These are phyloP conservation scores for Drosophila austrosaltans DNA, from an alignment of 2,888 invertebrate genomes.

Conservation along the genomic window DNA sequence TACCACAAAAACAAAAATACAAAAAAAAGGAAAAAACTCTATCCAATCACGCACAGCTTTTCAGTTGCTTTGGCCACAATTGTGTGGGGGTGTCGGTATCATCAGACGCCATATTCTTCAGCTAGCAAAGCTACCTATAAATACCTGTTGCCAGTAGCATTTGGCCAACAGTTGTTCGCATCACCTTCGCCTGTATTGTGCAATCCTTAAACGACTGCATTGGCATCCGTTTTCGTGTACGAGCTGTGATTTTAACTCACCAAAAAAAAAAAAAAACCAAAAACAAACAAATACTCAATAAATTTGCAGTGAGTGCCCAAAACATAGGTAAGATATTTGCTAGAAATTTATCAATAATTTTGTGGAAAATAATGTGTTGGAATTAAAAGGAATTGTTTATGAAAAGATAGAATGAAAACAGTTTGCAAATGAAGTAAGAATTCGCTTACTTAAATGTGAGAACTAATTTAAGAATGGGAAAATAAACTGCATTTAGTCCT, in stretches of 20 bases:
- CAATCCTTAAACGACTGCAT: constrained; percentile 16
- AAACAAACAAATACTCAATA: constrained; percentile 7
- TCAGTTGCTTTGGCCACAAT: constrained; percentile 13
- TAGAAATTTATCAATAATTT: background rate
- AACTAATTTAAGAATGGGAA: too few species aligned
- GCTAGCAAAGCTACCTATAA: constrained; percentile 38
- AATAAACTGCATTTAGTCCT: too few species aligned
- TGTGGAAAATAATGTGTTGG: background rate
- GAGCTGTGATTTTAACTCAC: constrained; percentile 16
- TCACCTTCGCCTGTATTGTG: constrained; percentile 34
- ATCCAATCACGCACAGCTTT: constrained; percentile 23
- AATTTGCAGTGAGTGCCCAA: constrained; percentile 8
- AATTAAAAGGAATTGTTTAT: too few species aligned
- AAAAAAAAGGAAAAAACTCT: background rate
- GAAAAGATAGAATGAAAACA: too few species aligned
- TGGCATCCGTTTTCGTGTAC: constrained; percentile 5
- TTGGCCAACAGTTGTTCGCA: constrained; percentile 41
- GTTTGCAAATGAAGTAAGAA: too few species aligned
- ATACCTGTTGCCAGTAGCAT: constrained; percentile 42
- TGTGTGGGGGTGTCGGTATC: background rate
- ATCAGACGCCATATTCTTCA: constrained; percentile 30
- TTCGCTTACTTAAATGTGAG: too few species aligned
- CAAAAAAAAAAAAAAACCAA: too few species aligned
- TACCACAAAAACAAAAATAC: background rate
- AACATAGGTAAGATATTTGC: constrained; percentile 1